A percentile compares a stretch with the other conserved stretches of the same genome.
These are phyloP conservation scores for Noturus placidus DNA, from an alignment of 2,113 vertebrate species.

Conservation along the genomic window DNA sequence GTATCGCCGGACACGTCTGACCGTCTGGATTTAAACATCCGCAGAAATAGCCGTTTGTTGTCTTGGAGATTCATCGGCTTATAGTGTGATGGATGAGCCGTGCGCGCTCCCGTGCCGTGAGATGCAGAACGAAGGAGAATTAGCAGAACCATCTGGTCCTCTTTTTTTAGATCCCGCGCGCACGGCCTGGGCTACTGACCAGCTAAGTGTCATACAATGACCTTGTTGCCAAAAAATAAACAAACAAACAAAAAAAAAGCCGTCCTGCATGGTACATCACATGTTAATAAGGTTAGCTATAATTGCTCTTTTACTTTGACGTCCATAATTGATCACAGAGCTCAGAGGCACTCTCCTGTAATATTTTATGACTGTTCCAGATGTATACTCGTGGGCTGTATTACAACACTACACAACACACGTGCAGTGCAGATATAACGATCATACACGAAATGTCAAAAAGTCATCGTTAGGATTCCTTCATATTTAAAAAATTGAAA, in stretches of 20 bases:
- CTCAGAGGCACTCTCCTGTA: not conserved
- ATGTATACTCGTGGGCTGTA: not conserved
- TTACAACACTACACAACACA: not conserved
- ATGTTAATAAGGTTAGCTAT: not conserved
- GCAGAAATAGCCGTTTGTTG: not conserved
- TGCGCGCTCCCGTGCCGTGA: not conserved
- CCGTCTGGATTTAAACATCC: not conserved
- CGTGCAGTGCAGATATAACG: not conserved
- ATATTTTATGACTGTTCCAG: not conserved
- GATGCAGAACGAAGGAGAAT: constrained; percentile 69
- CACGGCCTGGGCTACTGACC: not conserved
- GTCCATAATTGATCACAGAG: not conserved
- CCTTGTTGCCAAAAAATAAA: not conserved
- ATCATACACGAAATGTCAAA: not conserved
- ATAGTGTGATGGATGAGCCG: not conserved
- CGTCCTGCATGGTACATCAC: not conserved
- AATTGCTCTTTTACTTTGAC: not conserved
- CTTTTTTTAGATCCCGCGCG: not conserved
- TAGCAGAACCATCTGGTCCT: constrained; percentile 59
- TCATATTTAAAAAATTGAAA: not conserved
- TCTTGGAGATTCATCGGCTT: constrained; percentile 4
- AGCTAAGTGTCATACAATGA: not conserved
- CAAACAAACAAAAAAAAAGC: not conserved
- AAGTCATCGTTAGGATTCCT: not conserved
- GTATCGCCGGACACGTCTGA: not conserved